Conservation (phyloP, 30 jellyfish, hydroid and myxozoan species). For the Nemopilema nomurai region DNA sequence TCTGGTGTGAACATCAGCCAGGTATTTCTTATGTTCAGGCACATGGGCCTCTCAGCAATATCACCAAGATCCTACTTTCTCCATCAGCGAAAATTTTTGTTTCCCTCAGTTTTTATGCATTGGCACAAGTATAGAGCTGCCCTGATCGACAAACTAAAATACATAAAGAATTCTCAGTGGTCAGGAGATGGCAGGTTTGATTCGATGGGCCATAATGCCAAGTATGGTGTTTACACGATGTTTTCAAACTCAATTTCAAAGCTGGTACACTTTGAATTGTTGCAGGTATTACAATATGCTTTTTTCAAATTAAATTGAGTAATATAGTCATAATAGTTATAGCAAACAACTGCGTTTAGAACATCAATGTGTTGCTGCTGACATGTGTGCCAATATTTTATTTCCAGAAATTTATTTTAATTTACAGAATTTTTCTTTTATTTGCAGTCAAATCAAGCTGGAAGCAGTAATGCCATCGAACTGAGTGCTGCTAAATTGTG, state of each 20-base stretch:
- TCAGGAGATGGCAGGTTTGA: constrained; percentile 49
- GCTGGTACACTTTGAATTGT: constrained; percentile 10
- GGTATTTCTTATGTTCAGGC: constrained; percentile 12
- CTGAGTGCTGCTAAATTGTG: background rate
- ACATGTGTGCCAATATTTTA: background rate
- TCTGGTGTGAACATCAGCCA: constrained; percentile 25
- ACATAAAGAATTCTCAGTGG: constrained; percentile 11
- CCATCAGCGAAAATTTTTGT: constrained; percentile 30
- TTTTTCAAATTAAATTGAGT: background rate
- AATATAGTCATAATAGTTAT: background rate
- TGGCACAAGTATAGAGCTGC: constrained; percentile 2
- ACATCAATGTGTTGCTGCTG: background rate
- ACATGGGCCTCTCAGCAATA: constrained; percentile 41
- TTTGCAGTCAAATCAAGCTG: background rate
- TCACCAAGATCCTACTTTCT: constrained; percentile 8
- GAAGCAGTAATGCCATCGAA: background rate
- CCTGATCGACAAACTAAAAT: background rate
- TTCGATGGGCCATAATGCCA: constrained; percentile 45
- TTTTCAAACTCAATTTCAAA: constrained; percentile 21
- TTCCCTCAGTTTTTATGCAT: constrained; percentile 16
- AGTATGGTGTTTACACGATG: constrained; percentile 34
- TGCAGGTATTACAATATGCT: background rate
- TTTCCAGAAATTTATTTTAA: no score
- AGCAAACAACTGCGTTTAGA: background rate
- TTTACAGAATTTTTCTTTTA: no score